Percentiles rank a stretch among this genome's conserved stretches.
Conservation (phyloP, 2,113 vertebrate species). For the Oncorhynchus clarkii region DNA sequence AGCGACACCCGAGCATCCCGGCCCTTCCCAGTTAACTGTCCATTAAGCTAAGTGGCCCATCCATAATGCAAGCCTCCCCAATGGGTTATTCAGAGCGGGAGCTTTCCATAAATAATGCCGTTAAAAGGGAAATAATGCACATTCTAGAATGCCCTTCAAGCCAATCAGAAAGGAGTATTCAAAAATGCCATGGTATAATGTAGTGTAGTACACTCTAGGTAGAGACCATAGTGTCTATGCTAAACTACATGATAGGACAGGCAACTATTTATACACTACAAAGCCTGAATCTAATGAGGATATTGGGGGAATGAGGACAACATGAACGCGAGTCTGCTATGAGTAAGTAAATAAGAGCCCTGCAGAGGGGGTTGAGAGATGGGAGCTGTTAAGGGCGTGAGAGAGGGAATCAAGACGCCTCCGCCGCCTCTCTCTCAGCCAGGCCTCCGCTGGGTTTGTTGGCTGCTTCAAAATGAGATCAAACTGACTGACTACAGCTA, state of each 20-base stretch:
- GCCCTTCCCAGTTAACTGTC: conserved; percentile 61
- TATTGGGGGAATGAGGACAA: not conserved
- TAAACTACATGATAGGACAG: not conserved
- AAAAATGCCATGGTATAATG: no score
- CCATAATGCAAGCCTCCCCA: conserved; percentile 59
- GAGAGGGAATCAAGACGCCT: conserved; percentile 61
- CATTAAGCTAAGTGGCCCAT: conserved; percentile 72
- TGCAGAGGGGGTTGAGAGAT: not conserved
- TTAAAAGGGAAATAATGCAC: no score
- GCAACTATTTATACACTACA: not conserved
- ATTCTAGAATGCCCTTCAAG: no score
- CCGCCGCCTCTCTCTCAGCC: conserved; percentile 51
- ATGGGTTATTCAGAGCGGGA: conserved; percentile 69
- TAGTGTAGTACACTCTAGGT: no score
- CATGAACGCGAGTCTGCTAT: not conserved
- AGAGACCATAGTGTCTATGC: no score
- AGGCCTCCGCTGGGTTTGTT: conserved; percentile 33
- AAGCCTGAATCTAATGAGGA: not conserved
- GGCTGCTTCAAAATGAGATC: conserved; percentile 68
- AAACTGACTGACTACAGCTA: conserved; percentile 47
- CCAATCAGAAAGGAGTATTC: no score
- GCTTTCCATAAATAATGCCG: conserved; percentile 49
- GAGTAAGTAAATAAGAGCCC: not conserved
- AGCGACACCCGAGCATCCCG: not conserved
- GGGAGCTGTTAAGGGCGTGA: not conserved